Evolutionary conservation across 2,888 invertebrate species (phyloP).

Genomic region (Chalcis sispes): DNA sequence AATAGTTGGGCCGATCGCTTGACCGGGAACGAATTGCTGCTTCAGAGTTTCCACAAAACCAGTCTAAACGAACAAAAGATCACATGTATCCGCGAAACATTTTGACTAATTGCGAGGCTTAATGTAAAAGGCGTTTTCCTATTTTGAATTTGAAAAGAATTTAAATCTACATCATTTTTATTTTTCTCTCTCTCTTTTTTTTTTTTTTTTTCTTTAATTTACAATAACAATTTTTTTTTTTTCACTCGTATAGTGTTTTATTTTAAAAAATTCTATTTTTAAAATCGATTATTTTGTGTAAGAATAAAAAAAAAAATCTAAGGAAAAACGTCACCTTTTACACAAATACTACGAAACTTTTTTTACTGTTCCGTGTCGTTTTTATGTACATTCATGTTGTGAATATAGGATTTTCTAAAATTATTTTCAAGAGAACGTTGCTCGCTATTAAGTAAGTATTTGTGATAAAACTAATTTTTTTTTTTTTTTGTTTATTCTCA

Average conservation of each 20-base stretch:
- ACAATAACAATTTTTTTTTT: no score
- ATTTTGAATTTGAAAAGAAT: neutral
- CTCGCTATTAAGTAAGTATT: neutral
- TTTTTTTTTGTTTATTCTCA: no score
- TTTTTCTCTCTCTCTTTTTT: no score
- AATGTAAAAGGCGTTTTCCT: constrained; percentile 39
- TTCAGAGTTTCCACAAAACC: constrained; percentile 93
- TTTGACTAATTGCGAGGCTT: neutral
- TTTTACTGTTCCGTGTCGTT: constrained; percentile 10
- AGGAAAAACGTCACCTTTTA: no score
- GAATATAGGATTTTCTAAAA: constrained; percentile 12
- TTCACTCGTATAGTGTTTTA: no score
- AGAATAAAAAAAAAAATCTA: no score
- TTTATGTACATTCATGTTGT: constrained; percentile 41
- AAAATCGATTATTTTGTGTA: no score
- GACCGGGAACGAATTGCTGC: constrained; percentile 92
- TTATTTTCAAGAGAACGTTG: constrained; percentile 43
- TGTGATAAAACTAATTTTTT: no score
- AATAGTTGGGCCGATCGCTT: constrained; percentile 83
- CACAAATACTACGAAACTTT: constrained; percentile 1
- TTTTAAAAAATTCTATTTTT: no score
- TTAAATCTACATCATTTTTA: neutral
- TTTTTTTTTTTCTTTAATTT: neutral
- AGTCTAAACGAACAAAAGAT: constrained; percentile 79
- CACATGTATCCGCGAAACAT: constrained; percentile 8